A percentile compares a stretch with the other conserved stretches of the same genome.
Conservation (phyloP, 2,797 vertebrate genomes). For the Heliangelus exortis region DNA sequence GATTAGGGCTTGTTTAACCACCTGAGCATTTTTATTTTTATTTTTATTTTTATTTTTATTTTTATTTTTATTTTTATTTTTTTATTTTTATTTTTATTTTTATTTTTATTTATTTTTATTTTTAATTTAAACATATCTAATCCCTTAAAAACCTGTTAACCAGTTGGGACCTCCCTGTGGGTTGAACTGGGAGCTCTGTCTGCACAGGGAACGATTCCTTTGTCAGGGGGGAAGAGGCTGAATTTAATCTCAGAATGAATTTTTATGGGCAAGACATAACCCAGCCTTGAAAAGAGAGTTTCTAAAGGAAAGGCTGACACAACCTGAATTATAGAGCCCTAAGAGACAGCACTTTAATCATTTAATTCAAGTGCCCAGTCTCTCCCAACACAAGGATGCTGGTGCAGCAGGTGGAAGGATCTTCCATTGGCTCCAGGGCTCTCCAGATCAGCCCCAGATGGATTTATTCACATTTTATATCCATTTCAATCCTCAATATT, state of each 20-base stretch:
- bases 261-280: conserved; percentile 2
- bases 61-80: too few species aligned
- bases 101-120: too few species aligned
- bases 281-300: conserved; percentile 7
- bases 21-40: not conserved
- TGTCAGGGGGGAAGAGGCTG: not conserved
- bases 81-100: too few species aligned
- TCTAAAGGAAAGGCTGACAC: conserved; percentile 9
- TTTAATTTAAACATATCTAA: not conserved
- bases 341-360: not conserved
- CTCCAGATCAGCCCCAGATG: not conserved
- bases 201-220: not conserved
- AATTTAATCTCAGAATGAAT: conserved; percentile 23
- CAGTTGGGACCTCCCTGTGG: not conserved
- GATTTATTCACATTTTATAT: not conserved
- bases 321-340: not conserved
- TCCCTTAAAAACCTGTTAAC: not conserved
- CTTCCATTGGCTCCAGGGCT: not conserved
- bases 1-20: not conserved
- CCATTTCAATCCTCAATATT: not conserved
- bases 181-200: not conserved
- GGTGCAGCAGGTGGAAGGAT: not conserved
- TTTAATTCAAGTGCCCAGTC: not conserved
- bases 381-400: not conserved
- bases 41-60: too few species aligned